Percentiles rank a stretch among this genome's conserved stretches.
phyloP scores from a whole-genome alignment of 2,113 vertebrate species.

The Desmodus rotundus region DNA sequence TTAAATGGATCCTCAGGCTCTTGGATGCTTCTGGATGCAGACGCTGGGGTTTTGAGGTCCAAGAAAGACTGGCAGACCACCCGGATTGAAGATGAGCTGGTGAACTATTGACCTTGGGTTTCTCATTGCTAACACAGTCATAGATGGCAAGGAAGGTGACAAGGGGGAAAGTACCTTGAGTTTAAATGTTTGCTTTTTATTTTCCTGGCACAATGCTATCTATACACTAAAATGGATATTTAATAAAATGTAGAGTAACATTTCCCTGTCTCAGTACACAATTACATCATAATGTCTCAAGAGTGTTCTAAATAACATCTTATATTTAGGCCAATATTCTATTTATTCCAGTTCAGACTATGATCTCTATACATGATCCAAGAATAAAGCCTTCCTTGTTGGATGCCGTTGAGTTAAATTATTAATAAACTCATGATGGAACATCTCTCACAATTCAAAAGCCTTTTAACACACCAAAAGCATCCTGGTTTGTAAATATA shows the following conservation, averaged over 20 bases:
- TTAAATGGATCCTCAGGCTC: background rate
- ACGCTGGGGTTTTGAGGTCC: background rate
- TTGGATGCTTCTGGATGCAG: background rate
- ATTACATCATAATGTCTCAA: slow-evolving; percentile 1
- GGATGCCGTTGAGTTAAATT: background rate
- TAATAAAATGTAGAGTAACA: background rate
- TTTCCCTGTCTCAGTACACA: background rate
- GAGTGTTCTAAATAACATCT: slow-evolving; percentile 14
- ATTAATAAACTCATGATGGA: slow-evolving; percentile 3
- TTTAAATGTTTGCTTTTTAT: background rate
- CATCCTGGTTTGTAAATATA: background rate
- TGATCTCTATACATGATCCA: background rate
- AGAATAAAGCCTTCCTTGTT: slow-evolving; percentile 22
- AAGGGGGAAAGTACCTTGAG: background rate
- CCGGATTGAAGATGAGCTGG: background rate
- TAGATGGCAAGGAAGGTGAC: background rate
- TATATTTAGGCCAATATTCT: slow-evolving; percentile 5
- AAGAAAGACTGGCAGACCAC: background rate
- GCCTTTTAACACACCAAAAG: background rate
- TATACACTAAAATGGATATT: background rate
- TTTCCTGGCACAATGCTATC: background rate
- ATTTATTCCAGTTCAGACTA: background rate
- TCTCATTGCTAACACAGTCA: background rate
- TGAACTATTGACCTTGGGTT: background rate
- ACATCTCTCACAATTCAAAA: background rate